These are phyloP conservation scores for Liopterus haemorrhoidalis DNA, from an alignment of 2,888 invertebrate species.

Conservation along the genomic window DNA sequence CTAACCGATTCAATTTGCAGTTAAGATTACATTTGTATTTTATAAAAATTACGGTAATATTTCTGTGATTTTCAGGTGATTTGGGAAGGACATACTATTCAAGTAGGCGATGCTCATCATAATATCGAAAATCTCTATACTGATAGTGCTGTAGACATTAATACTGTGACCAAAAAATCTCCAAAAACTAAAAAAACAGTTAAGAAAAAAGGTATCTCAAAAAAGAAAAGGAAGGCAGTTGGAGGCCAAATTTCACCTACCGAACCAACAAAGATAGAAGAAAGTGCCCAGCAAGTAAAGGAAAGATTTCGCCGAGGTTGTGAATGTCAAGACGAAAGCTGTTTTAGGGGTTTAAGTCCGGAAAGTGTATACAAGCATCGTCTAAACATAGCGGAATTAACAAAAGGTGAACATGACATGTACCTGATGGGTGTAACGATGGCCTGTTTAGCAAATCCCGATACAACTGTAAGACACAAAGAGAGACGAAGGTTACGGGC, in stretches of 20 bases:
- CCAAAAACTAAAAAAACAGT: conserved; percentile 39
- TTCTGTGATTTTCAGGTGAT: conserved; percentile 49
- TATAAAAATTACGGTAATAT: conserved; percentile 9
- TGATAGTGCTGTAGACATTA: conserved; percentile 22
- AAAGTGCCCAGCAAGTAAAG: conserved; percentile 62
- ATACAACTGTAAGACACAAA: conserved; percentile 65
- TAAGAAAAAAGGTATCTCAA: conserved; percentile 46
- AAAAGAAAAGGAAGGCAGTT: conserved; percentile 47
- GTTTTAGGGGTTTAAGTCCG: conserved; percentile 67
- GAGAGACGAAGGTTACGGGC: conserved; percentile 66
- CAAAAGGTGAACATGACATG: conserved; percentile 78
- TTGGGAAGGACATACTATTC: conserved; percentile 62
- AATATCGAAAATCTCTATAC: conserved; percentile 42
- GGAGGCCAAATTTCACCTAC: conserved; percentile 45
- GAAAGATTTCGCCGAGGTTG: conserved; percentile 66
- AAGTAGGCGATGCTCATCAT: conserved; percentile 49
- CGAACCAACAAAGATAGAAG: conserved; percentile 63
- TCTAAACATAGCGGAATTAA: conserved; percentile 70
- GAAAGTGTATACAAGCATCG: conserved; percentile 71
- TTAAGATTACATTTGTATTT: conserved; percentile 8
- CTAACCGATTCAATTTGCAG: no score
- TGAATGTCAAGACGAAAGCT: conserved; percentile 70
- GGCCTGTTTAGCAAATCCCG: conserved; percentile 71
- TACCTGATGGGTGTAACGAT: conserved; percentile 80
- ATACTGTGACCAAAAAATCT: conserved; percentile 42